Evolutionary conservation across 2,888 invertebrate genomes (phyloP), one percentile per base, ranked within the genome.

Genomic region (Metellina segmentata): DNA sequence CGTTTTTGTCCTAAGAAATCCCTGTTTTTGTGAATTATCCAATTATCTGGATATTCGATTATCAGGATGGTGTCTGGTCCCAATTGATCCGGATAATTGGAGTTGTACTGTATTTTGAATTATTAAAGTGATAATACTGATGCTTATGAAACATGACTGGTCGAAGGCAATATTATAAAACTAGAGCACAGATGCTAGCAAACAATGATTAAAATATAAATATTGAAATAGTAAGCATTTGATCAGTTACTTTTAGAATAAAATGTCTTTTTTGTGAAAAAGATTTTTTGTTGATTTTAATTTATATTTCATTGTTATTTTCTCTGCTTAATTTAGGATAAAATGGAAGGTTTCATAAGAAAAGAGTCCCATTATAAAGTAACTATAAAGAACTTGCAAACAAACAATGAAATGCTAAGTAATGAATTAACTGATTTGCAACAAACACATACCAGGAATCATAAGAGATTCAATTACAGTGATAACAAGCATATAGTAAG

Each of bases 311-410:
- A 34, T 2, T 2, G 34, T 34, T 4, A 34, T 34, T 19, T 69
- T 53, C 11, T 81, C 7, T 48, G 0, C 48, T 5, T 69, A 9
- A n/a, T 34, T n/a, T 6, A 85, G 85, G 85, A 61, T 85, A 52
- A 85, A 85, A 85, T 34, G 34, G 34, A 85, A 75, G 53, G 61
- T 53, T 85, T 61, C 61, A 34, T 75, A 48, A 85, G 85, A 20
- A 85, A 85, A 75, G 85, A 85, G 61, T 53, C 74, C 53, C 74
- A 85, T 53, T 53, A 61, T 48, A 85, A 75, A 48, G 85, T 75
- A 75, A 85, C 53, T 16, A 53, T 85, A 7, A 85, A 85, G 61
- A 85, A 2, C 53, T 85, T 85, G 34, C 75, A 48, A 53, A 9
- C 16, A 6, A 85, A 53, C 53, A 85, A 75, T 75, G 53, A 61